A percentile compares a stretch with the other conserved stretches of the same genome.
These are phyloP conservation scores for Austrolebias charrua DNA, from an alignment of 2,797 vertebrate species.

Conservation along the genomic window DNA sequence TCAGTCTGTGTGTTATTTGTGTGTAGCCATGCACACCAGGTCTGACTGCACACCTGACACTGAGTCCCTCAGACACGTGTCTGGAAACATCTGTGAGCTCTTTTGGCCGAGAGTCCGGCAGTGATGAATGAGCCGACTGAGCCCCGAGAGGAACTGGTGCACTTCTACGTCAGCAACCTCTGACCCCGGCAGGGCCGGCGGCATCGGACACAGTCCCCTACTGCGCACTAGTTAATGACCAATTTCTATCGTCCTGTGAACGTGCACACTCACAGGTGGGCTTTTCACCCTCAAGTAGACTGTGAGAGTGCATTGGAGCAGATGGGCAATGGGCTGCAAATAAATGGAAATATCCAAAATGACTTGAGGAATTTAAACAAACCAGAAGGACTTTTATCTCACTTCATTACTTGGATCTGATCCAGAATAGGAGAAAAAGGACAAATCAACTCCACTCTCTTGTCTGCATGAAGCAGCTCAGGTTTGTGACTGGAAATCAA, in stretches of 20 bases:
- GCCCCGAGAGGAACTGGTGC: conserved; percentile 36
- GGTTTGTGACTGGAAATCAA: neutral
- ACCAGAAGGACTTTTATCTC: conserved; percentile 50
- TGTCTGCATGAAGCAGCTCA: no score
- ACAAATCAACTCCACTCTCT: conserved; percentile 36
- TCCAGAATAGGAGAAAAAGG: conserved; percentile 53
- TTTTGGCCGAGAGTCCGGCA: conserved; percentile 55
- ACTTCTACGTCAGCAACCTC: conserved; percentile 57
- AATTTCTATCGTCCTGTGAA: conserved; percentile 23
- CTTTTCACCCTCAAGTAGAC: conserved; percentile 20
- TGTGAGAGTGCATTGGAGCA: conserved; percentile 27
- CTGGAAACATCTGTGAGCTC: conserved; percentile 15
- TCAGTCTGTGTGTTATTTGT: no score
- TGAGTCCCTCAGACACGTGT: conserved; percentile 12
- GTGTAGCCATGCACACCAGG: neutral
- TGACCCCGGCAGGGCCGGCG: conserved; percentile 41
- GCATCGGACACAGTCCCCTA: conserved; percentile 52
- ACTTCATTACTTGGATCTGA: conserved; percentile 40
- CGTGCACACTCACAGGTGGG: conserved; percentile 29
- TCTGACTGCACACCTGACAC: conserved; percentile 1
- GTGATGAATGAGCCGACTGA: conserved; percentile 55
- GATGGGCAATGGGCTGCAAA: conserved; percentile 47
- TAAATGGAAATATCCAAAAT: conserved; percentile 53
- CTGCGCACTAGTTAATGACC: conserved; percentile 69
- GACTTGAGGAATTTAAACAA: conserved; percentile 62